phyloP scores from a whole-genome alignment of 2,113 vertebrate genomes.

The Fregetta grallaria region DNA sequence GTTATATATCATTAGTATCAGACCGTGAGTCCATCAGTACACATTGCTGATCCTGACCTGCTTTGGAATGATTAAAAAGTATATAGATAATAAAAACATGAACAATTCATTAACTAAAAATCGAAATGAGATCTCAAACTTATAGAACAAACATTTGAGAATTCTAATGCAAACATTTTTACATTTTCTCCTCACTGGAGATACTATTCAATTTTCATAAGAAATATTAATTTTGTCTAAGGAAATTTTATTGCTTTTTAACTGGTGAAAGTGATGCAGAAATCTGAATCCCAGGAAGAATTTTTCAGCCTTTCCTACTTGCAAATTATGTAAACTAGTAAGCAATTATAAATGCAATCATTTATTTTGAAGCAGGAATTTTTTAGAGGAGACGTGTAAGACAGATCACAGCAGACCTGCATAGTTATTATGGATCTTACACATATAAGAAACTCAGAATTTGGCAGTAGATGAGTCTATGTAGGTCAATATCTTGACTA shows the following conservation, averaged over 20 bases:
- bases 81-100: neutral
- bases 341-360: neutral
- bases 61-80: neutral
- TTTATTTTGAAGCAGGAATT: neutral
- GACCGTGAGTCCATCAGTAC: neutral
- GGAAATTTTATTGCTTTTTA: neutral
- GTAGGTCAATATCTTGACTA: neutral
- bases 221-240: neutral
- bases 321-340: neutral
- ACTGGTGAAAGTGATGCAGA: neutral
- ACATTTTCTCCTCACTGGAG: neutral
- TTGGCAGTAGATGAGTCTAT: neutral
- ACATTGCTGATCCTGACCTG: neutral
- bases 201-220: neutral
- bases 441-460: neutral
- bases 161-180: neutral
- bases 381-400: neutral
- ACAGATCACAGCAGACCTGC: neutral
- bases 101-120: neutral
- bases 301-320: neutral
- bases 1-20: neutral
- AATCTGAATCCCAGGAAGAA: neutral
- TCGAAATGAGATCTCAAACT: neutral
- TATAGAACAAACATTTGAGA: neutral
- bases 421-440: neutral